Percentiles rank a stretch among this genome's conserved stretches.
phyloP scores from a whole-genome alignment of 2,888 invertebrate genomes.

The Lasioglossum oenotherae region DNA sequence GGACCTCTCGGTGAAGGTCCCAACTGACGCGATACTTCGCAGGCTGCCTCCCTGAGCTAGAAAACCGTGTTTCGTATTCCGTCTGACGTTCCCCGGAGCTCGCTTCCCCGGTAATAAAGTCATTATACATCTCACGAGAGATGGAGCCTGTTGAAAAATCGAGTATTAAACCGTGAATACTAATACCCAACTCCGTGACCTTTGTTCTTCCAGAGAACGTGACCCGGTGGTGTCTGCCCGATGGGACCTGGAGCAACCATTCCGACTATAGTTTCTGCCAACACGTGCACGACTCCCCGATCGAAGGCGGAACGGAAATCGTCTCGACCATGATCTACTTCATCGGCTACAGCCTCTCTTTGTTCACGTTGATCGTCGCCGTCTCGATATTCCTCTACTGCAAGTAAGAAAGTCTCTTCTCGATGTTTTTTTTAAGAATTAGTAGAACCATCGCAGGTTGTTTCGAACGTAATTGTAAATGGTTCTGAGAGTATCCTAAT shows the following conservation, averaged over 20 bases:
- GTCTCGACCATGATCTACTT: constrained; percentile 92
- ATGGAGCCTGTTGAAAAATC: background rate
- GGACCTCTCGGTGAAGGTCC: background rate
- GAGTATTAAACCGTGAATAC: constrained; percentile 27
- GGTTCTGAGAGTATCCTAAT: background rate
- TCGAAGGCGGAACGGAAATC: constrained; percentile 87
- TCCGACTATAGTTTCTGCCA: constrained; percentile 91
- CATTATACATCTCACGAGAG: constrained; percentile 5
- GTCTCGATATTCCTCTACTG: constrained; percentile 95
- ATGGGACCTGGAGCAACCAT: constrained; percentile 94
- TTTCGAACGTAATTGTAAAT: background rate
- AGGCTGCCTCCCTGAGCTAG: background rate
- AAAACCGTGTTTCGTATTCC: background rate
- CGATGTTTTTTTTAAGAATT: background rate
- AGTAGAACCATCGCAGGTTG: background rate
- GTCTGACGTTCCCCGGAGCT: constrained; percentile 8
- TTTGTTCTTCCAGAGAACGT: constrained; percentile 91
- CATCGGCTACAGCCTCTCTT: constrained; percentile 93
- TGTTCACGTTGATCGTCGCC: constrained; percentile 92
- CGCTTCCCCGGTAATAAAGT: constrained; percentile 10
- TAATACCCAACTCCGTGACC: constrained; percentile 35
- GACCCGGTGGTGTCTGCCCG: constrained; percentile 90
- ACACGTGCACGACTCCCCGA: constrained; percentile 86
- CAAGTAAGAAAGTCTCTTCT: constrained; percentile 87
- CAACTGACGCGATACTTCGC: background rate